Conservation (phyloP, 2,888 invertebrate species). For the Mythimna loreyi region DNA sequence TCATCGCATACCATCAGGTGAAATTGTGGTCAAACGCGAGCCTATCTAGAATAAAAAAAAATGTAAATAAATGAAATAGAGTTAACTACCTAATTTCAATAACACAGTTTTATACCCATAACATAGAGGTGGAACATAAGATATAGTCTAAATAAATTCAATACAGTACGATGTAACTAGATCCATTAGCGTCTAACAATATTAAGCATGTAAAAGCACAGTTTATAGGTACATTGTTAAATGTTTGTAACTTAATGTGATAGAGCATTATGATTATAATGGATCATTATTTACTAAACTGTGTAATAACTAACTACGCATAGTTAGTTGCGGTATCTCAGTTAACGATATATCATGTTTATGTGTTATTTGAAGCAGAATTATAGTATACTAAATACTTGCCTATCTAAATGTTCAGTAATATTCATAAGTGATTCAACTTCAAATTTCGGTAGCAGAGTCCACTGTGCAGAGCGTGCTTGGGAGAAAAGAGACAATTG, state of each 20-base stretch:
- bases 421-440: too few relatives aligned
- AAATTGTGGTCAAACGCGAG: too few relatives aligned
- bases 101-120: background rate
- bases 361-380: background rate
- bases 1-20: too few relatives aligned
- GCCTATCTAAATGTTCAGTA: background rate
- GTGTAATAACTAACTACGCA: constrained; percentile 1
- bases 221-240: constrained; percentile 28
- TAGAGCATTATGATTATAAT: constrained; percentile 6
- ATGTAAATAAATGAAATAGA: too few relatives aligned
- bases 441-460: too few relatives aligned
- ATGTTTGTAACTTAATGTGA: constrained; percentile 1
- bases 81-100: background rate
- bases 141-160: background rate
- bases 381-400: background rate
- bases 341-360: background rate
- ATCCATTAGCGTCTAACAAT: constrained; percentile 40
- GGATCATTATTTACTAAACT: constrained; percentile 28
- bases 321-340: background rate
- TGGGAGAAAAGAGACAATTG: too few relatives aligned
- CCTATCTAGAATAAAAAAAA: too few relatives aligned
- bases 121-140: background rate
- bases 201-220: constrained; percentile 3
- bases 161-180: constrained; percentile 4
- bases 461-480: too few relatives aligned